Percentiles rank a stretch among this genome's conserved stretches.
These are phyloP conservation scores for Willowsia nigromaculata DNA, from an alignment of 2,888 invertebrate genomes.

Conservation along the genomic window DNA sequence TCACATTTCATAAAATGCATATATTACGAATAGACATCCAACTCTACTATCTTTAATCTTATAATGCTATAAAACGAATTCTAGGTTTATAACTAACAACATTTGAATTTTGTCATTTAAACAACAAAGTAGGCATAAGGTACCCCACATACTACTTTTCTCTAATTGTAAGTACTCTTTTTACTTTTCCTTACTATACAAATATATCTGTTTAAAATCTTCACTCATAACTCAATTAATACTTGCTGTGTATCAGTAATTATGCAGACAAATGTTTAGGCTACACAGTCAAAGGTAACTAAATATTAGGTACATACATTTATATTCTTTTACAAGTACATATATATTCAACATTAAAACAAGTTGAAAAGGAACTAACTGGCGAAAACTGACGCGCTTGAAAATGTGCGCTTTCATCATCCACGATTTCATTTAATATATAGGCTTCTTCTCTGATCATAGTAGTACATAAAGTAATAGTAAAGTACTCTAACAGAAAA, in stretches of 20 bases:
- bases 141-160: too few relatives aligned
- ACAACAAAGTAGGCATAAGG: too few relatives aligned
- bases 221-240: conserved; percentile 13
- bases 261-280: not conserved
- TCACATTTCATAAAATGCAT: not conserved
- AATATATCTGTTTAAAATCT: not conserved
- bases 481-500: too few relatives aligned
- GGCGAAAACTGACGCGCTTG: not conserved
- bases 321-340: not conserved
- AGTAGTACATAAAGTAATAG: too few relatives aligned
- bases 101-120: too few relatives aligned
- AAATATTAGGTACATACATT: conserved; percentile 6
- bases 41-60: too few relatives aligned
- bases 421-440: too few relatives aligned
- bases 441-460: too few relatives aligned
- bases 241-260: not conserved
- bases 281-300: conserved; percentile 20
- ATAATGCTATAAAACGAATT: too few relatives aligned
- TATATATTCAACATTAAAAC: not conserved
- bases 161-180: not conserved
- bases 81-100: too few relatives aligned
- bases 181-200: not conserved
- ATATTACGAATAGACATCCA: too few relatives aligned
- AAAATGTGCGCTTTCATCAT: too few relatives aligned
- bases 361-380: not conserved